phyloP scores from a whole-genome alignment of 2,888 invertebrate species.

The Drosophila crucigera region DNA sequence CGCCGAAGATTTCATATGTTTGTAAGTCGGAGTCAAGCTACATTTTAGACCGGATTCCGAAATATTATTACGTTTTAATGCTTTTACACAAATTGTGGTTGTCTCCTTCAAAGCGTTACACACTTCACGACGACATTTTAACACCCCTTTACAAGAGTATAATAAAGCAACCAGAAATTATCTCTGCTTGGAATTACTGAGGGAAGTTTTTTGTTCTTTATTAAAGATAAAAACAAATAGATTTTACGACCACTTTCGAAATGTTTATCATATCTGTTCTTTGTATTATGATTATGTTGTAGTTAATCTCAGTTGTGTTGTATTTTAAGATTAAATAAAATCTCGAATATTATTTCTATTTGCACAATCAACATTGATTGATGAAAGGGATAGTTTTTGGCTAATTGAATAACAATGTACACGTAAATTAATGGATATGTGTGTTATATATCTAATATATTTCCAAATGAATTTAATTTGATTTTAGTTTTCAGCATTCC shows the following conservation, averaged over 20 bases:
- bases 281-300: background rate
- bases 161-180: background rate
- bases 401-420: background rate
- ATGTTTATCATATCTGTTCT: background rate
- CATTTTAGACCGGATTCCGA: background rate
- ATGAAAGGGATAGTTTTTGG: background rate
- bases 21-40: background rate
- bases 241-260: background rate
- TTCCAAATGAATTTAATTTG: constrained; percentile 1
- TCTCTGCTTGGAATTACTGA: background rate
- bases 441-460: background rate
- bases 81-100: background rate
- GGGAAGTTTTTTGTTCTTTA: background rate
- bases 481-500: constrained; percentile 12
- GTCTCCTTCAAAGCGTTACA: background rate
- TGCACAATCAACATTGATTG: constrained; percentile 8
- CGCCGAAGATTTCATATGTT: background rate
- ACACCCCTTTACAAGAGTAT: background rate
- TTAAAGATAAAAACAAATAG: background rate
- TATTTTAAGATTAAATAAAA: background rate
- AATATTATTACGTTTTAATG: background rate
- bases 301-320: background rate
- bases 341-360: background rate
- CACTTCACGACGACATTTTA: background rate
- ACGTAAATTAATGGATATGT: background rate